phyloP scores from a whole-genome alignment of 2,797 vertebrate species.

The Botia kubotai region DNA sequence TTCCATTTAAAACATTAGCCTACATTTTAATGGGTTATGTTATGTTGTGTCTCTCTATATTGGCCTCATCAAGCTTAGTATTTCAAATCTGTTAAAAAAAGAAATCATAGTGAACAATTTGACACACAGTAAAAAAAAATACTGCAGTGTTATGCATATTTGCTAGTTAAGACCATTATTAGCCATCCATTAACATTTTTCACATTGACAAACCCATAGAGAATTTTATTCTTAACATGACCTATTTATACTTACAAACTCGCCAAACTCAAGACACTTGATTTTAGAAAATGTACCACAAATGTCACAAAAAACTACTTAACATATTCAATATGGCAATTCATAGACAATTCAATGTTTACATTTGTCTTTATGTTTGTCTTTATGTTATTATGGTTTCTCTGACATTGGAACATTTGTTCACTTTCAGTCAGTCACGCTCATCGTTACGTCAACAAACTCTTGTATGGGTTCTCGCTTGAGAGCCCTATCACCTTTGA shows the following conservation, averaged over 20 bases:
- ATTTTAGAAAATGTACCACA: not conserved
- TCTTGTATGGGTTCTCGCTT: too few relatives aligned
- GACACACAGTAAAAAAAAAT: not conserved
- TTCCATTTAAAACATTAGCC: too few relatives aligned
- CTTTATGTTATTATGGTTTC: not conserved
- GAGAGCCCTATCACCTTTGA: too few relatives aligned
- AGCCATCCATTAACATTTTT: not conserved
- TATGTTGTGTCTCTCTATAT: too few relatives aligned
- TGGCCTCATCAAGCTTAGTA: too few relatives aligned
- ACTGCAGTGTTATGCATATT: not conserved
- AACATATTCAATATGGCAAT: too few relatives aligned
- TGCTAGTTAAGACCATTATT: not conserved
- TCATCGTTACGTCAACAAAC: too few relatives aligned
- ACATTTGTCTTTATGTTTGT: not conserved
- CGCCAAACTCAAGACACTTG: not conserved
- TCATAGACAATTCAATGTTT: not conserved
- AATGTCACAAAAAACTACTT: not conserved
- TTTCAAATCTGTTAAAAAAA: too few relatives aligned
- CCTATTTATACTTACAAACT: not conserved
- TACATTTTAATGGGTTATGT: too few relatives aligned
- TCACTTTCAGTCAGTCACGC: too few relatives aligned
- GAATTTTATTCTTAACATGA: too few relatives aligned
- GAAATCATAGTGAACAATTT: not conserved
- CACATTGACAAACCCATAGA: not conserved
- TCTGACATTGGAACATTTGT: constrained; percentile 43